Evolutionary conservation across 2,113 vertebrate species (phyloP), one percentile per base, ranked within the genome.

Genomic region (Perca flavescens): DNA sequence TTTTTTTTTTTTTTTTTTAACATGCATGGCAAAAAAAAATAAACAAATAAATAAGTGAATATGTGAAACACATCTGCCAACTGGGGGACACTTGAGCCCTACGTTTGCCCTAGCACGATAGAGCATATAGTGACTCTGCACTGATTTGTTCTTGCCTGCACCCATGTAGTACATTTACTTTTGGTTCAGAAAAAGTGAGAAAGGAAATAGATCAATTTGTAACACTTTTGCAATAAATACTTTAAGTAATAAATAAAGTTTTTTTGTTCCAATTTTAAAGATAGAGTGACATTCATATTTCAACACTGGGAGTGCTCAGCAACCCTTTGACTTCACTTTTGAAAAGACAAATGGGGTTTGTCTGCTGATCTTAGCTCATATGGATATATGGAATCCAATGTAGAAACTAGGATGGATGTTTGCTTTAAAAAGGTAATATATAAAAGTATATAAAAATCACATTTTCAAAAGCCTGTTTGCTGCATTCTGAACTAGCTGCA

Each of bases 351-450:
- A 19, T 21, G n/a, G 25, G 25, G 34, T 58, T 46, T 66, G 34
- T 53, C 40, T 64, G 17, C 8, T 50, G n/a, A 83, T 72, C 62
- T 15, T 4, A 67, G 19, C 12, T 69, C 69, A 62, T 6, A 17
- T 2, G 15, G 19, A 53, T 36, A 34, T 9, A 22, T 8, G 50
- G 61, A 61, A 61, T 0, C 4, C 0, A 0, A 36, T 2, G 54
- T 8, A 61, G 17, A 15, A 10, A 56, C 15, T 4, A 22, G 13
- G 6, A 22, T 46, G 21, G 15, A 49, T 31, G 2, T 11, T 70
- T 50, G 15, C 28, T 46, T 62, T 49, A 17, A n/a, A 40, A 22
- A 34, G 25, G 14, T 61, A 19, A 46, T 14, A 19, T 47, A 61
- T 25, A 61, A 46, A 64, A 5, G 3, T 7, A 31, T 31, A 31